Conservation (phyloP, 2,888 invertebrate genomes). For the Sinohyriopsis cumingii region DNA sequence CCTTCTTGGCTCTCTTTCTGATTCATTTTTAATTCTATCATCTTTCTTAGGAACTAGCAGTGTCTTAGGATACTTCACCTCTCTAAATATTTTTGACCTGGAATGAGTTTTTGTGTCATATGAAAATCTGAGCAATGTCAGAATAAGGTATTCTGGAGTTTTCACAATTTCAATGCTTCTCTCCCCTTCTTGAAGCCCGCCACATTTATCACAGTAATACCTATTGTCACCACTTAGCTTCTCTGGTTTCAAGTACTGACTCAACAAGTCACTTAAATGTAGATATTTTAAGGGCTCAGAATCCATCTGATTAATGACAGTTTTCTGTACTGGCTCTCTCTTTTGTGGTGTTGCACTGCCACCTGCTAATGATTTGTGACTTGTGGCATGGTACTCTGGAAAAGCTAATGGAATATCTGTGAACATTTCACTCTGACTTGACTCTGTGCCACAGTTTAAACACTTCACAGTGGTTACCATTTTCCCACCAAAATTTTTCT, state of each 20-base stretch:
- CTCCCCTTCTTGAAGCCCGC: slow-evolving; percentile 84
- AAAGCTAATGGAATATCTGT: slow-evolving; percentile 79
- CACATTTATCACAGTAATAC: slow-evolving; percentile 86
- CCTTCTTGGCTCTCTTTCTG: slow-evolving; percentile 12
- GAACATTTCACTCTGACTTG: slow-evolving; percentile 84
- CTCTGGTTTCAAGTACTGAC: slow-evolving; percentile 85
- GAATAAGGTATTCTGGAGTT: slow-evolving; percentile 84
- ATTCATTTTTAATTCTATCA: slow-evolving; percentile 5
- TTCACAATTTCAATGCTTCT: slow-evolving; percentile 80
- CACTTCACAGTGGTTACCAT: slow-evolving; percentile 84
- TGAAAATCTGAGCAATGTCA: slow-evolving; percentile 87
- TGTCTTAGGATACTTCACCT: slow-evolving; percentile 69
- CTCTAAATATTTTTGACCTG: slow-evolving; percentile 83
- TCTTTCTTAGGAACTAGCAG: slow-evolving; percentile 62
- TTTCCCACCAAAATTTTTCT: slow-evolving; percentile 85
- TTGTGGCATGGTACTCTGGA: slow-evolving; percentile 53
- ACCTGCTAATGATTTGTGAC: slow-evolving; percentile 36
- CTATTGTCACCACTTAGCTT: slow-evolving; percentile 85
- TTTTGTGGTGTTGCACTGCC: slow-evolving; percentile 21
- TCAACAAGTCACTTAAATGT: slow-evolving; percentile 82
- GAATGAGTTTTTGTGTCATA: slow-evolving; percentile 82
- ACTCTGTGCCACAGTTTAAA: slow-evolving; percentile 81
- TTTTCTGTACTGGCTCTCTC: too few species aligned
- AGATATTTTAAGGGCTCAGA: slow-evolving; percentile 29
- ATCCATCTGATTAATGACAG: not conserved